Conservation (phyloP, 1,140 invertebrate genomes). For the Tribolium castaneum region DNA sequence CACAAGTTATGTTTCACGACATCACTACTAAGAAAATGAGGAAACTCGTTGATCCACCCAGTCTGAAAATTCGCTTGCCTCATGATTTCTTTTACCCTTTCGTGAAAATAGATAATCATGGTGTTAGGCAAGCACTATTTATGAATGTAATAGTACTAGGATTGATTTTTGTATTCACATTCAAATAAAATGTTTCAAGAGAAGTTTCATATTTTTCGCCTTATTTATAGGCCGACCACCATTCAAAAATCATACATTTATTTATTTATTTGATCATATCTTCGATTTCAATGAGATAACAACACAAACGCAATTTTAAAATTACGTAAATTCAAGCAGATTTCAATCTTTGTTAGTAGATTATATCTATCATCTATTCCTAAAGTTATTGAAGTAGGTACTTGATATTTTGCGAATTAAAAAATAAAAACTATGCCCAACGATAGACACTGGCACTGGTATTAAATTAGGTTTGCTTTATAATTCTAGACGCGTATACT, state of each 20-base stretch:
- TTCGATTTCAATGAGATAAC: no score
- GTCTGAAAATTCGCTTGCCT: constrained; percentile 58
- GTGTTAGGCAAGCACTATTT: background rate
- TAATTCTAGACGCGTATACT: background rate
- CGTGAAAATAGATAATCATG: constrained; percentile 55
- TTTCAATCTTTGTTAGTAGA: no score
- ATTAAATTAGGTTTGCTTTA: background rate
- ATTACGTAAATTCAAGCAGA: no score
- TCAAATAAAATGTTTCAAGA: background rate
- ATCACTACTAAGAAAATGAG: constrained; percentile 53
- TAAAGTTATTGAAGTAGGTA: no score
- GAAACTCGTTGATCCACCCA: constrained; percentile 57
- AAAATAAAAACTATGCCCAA: background rate
- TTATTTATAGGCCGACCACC: no score
- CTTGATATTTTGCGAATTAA: no score
- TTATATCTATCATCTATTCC: no score
- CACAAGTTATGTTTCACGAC: constrained; percentile 58
- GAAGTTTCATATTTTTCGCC: no score
- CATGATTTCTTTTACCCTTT: constrained; percentile 64
- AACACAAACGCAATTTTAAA: no score
- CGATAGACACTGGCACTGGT: background rate
- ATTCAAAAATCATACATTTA: no score
- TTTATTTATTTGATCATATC: no score
- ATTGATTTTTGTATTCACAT: background rate
- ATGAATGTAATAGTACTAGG: background rate